Conservation (phyloP, 2,888 invertebrate species). For the Acronicta aceris region DNA sequence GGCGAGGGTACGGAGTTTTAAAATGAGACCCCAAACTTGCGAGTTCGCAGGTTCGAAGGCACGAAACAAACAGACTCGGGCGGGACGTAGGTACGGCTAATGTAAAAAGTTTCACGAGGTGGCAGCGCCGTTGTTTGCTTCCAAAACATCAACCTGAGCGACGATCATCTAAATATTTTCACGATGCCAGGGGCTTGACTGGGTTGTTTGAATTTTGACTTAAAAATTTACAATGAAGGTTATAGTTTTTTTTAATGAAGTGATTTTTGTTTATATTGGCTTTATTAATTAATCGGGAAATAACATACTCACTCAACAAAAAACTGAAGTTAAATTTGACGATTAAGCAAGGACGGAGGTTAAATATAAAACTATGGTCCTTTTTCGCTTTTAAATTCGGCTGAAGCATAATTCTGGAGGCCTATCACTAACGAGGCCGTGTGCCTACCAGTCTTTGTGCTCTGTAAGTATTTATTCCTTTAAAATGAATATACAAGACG, state of each 20-base stretch:
- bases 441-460: slow-evolving; percentile 64
- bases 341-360: no score
- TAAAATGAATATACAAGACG: slow-evolving; percentile 85
- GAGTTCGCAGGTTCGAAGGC: slow-evolving; percentile 77
- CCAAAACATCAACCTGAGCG: slow-evolving; percentile 75
- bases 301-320: no score
- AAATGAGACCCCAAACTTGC: slow-evolving; percentile 83
- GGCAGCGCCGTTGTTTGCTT: slow-evolving; percentile 77
- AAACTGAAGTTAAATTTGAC: no score
- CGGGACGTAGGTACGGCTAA: slow-evolving; percentile 73
- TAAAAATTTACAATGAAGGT: slow-evolving; percentile 3
- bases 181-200: slow-evolving; percentile 37
- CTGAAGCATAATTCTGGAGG: slow-evolving; percentile 35
- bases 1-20: slow-evolving; percentile 75
- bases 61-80: slow-evolving; percentile 80
- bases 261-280: background rate
- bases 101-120: slow-evolving; percentile 82
- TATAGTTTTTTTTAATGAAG: background rate
- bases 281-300: no score
- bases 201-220: slow-evolving; percentile 29
- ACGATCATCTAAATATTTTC: slow-evolving; percentile 62
- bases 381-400: slow-evolving; percentile 14
- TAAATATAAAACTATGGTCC: slow-evolving; percentile 5
- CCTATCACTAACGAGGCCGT: slow-evolving; percentile 67
- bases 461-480: slow-evolving; percentile 79